phyloP scores from a whole-genome alignment of 1,140 invertebrate genomes.

The Zaprionus vittiger region DNA sequence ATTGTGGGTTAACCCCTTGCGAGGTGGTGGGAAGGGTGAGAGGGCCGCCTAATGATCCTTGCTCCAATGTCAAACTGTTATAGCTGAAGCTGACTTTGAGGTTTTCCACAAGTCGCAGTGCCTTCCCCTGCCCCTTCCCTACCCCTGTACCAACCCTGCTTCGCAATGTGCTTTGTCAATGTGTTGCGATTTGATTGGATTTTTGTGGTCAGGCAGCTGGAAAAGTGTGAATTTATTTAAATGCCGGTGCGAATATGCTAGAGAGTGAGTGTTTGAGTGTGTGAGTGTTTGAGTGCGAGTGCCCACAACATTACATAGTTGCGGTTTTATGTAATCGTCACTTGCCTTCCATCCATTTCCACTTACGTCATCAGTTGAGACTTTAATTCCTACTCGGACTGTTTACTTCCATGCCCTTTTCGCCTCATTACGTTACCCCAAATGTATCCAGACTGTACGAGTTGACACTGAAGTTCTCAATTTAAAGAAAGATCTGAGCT shows the following conservation, averaged over 20 bases:
- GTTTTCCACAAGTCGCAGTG: background rate
- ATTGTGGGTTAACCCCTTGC: constrained; percentile 28
- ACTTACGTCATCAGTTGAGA: background rate
- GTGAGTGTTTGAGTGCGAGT: background rate
- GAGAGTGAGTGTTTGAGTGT: background rate
- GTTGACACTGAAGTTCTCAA: too few species aligned
- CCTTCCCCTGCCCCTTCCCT: background rate
- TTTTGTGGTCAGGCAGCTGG: constrained; percentile 44
- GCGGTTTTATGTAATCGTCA: background rate
- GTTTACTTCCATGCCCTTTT: background rate
- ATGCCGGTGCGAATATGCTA: background rate
- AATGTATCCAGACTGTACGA: background rate
- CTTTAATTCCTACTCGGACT: background rate
- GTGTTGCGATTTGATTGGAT: constrained; percentile 54
- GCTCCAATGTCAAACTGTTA: constrained; percentile 31
- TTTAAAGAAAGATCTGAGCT: too few species aligned
- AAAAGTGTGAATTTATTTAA: constrained; percentile 34
- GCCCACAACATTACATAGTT: background rate
- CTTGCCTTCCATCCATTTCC: background rate
- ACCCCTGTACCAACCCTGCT: background rate
- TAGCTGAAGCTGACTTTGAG: constrained; percentile 6
- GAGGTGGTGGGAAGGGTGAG: background rate
- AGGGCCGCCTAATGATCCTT: constrained; percentile 54
- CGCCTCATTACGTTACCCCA: background rate
- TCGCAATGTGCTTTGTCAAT: constrained; percentile 23